phyloP scores from a whole-genome alignment of 2,113 vertebrate genomes.

The Ramphastos sulfuratus region DNA sequence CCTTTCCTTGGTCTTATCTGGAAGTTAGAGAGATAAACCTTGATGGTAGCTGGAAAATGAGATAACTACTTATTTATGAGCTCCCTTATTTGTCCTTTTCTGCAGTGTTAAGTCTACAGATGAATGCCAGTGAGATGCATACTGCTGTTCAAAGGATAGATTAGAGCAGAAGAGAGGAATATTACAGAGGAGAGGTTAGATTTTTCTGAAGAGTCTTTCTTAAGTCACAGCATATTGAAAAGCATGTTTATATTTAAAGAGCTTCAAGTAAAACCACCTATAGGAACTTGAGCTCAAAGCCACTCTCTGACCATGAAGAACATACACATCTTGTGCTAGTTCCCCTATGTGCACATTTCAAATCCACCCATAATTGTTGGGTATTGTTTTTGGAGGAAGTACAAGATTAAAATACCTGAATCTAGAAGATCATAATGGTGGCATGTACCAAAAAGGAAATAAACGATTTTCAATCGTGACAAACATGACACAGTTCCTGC shows the following conservation, averaged over 20 bases:
- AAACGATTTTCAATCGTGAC: not conserved
- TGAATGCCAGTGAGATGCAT: not conserved
- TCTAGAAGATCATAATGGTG: not conserved
- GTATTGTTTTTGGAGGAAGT: not conserved
- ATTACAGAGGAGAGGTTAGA: not conserved
- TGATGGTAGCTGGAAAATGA: not conserved
- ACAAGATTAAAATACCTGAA: not conserved
- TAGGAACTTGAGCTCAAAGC: not conserved
- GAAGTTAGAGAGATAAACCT: not conserved
- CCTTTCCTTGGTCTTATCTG: not conserved
- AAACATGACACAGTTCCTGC: not conserved
- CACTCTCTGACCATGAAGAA: not conserved
- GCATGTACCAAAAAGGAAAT: not conserved
- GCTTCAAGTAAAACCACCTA: not conserved
- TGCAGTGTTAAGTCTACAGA: not conserved
- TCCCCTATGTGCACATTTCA: not conserved
- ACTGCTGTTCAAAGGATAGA: not conserved
- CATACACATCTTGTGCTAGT: not conserved
- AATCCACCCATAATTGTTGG: not conserved
- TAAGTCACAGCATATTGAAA: not conserved
- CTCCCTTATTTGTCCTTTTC: not conserved
- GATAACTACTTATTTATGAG: not conserved
- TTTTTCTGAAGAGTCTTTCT: not conserved
- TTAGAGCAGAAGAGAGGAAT: not conserved
- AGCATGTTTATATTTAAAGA: not conserved